Evolutionary conservation across 2,113 vertebrate species (phyloP).

Genomic region (Athene cunicularia): DNA sequence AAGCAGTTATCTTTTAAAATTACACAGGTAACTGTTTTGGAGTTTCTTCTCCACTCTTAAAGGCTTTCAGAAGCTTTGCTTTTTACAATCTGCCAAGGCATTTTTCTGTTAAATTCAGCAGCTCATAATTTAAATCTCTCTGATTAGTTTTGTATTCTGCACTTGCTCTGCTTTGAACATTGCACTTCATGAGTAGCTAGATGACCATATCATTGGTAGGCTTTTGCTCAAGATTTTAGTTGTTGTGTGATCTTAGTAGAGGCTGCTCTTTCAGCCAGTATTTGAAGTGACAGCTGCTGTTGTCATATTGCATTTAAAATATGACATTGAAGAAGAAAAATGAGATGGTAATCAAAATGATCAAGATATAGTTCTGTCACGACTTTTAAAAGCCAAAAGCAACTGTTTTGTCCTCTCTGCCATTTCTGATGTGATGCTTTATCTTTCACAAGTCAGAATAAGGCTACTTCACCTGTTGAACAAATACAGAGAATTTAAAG

Average conservation of each 20-base stretch:
- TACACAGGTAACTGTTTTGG: constrained; percentile 85
- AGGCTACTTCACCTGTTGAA: neutral
- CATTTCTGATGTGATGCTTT: neutral
- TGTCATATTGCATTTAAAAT: neutral
- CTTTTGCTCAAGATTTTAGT: neutral
- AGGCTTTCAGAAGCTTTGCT: neutral
- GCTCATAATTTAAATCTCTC: neutral
- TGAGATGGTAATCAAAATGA: neutral
- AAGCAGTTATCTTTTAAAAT: constrained; percentile 94
- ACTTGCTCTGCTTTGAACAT: neutral
- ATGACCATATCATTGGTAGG: neutral
- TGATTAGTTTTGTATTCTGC: neutral
- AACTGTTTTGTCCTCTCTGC: neutral
- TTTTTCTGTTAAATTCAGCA: neutral
- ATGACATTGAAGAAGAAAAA: neutral
- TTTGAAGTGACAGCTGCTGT: constrained; percentile 24
- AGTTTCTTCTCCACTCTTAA: neutral
- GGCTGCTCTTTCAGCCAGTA: neutral
- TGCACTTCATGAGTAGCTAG: neutral
- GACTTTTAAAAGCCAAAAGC: neutral
- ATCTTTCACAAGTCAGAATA: neutral
- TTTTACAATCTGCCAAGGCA: neutral
- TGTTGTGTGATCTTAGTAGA: neutral
- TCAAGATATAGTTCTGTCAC: neutral
- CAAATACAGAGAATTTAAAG: neutral